Evolutionary conservation across 2,888 invertebrate genomes (phyloP), one percentile per base, ranked within the genome.

Genomic region (Catocala nupta): DNA sequence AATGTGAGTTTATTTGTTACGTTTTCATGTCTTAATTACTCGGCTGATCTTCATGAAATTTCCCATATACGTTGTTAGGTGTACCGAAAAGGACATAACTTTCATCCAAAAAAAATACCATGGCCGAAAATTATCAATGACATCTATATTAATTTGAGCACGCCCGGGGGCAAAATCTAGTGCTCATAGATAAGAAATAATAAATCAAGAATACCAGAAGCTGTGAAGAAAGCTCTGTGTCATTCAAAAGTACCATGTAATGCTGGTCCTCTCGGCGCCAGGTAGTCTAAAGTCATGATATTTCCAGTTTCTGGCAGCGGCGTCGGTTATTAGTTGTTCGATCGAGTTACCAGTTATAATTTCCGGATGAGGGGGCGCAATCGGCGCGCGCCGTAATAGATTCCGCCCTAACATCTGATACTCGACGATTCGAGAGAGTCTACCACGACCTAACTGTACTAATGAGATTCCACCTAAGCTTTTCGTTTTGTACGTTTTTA

Each of bases 331-430:
- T 63, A 70, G 65, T 63, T 16, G 59, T 68, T 74, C 75, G 80
- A 82, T 75, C 77, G 53, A 77, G 80, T 78, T 77, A 75, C 77
- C 73, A 78, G 78, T 77, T 80, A 81, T 80, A 82, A 83, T 81
- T 82, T 83, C 82, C 82, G 79, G 73, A 69, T 67, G 63, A 73
- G 70, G 75, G 69, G 61, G 68, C 73, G 77, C 68, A 73, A 75
- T 74, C 74, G 71, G 68, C 70, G 71, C 58, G 65, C 71, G 63
- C 60, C 58, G 75, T 81, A 82, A 82, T 81, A 71, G 78, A 82
- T 80, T 82, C 77, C 77, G 74, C 65, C 68, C 59, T 52, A 78
- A 71, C 75, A 74, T 78, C 75, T 75, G 78, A 81, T 80, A 81
- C 72, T 63, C 59, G 48, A 59, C 59, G 49, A 60, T 70, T 65